Evolutionary conservation across 1,140 invertebrate genomes (phyloP).

Genomic region (Panagrolaimus sp.): DNA sequence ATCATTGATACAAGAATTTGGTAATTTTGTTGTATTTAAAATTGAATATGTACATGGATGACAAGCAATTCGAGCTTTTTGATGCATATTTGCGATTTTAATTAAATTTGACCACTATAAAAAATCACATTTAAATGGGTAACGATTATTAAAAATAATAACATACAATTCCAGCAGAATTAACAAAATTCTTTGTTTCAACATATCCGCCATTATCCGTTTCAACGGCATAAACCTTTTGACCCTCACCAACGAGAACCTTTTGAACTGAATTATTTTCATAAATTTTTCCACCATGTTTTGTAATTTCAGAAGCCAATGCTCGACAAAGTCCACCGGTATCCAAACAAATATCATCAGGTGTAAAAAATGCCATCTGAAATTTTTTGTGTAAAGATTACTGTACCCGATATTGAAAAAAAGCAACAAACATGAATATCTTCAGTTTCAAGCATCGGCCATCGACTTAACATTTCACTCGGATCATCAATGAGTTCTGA

Average conservation of each 20-base stretch:
- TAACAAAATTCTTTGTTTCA: slow-evolving; percentile 66
- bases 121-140: not conserved
- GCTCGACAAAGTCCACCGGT: slow-evolving; percentile 75
- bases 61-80: slow-evolving; percentile 48
- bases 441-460: slow-evolving; percentile 73
- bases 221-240: slow-evolving; percentile 63
- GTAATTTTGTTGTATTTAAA: slow-evolving; percentile 45
- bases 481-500: slow-evolving; percentile 52
- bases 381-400: slow-evolving; percentile 18
- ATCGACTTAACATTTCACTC: slow-evolving; percentile 72
- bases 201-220: slow-evolving; percentile 63
- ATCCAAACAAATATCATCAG: slow-evolving; percentile 83
- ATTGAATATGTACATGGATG: slow-evolving; percentile 56
- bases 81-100: slow-evolving; percentile 39
- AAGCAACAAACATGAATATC: slow-evolving; percentile 67
- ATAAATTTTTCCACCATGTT: slow-evolving; percentile 73
- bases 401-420: not conserved
- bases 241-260: slow-evolving; percentile 62
- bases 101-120: slow-evolving; percentile 52
- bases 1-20: slow-evolving; percentile 35
- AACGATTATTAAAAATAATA: too few species aligned
- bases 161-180: slow-evolving; percentile 65
- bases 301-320: slow-evolving; percentile 69
- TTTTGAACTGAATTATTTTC: slow-evolving; percentile 71
- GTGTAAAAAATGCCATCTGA: slow-evolving; percentile 81